Percentiles rank a stretch among this genome's conserved stretches.
Conservation (phyloP, 2,888 invertebrate genomes). For the Drosophila pseudotalamancana region DNA sequence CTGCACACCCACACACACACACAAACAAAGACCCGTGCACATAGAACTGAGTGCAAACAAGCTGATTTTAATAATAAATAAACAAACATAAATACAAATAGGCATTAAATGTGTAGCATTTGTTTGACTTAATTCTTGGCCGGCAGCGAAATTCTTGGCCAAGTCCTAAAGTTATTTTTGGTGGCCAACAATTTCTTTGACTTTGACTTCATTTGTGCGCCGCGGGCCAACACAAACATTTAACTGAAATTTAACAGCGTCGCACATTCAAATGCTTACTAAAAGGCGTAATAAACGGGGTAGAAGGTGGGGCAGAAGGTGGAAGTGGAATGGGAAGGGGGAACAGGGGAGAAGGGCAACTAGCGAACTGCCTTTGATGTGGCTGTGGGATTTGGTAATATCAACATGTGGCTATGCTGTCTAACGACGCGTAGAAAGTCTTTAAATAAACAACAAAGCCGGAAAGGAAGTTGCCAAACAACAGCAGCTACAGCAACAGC, state of each 20-base stretch:
- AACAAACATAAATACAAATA: constrained; percentile 69
- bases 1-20: constrained; percentile 26
- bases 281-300: constrained; percentile 65
- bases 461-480: constrained; percentile 58
- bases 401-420: constrained; percentile 67
- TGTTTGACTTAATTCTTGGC: constrained; percentile 55
- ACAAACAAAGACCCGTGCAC: not conserved
- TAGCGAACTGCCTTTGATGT: constrained; percentile 58
- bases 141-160: constrained; percentile 34
- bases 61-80: constrained; percentile 77
- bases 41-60: constrained; percentile 59
- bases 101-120: constrained; percentile 62
- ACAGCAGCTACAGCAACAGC: constrained; percentile 18
- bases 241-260: constrained; percentile 62
- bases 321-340: not conserved
- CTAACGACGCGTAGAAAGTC: constrained; percentile 69
- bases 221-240: constrained; percentile 52
- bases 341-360: not conserved
- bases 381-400: constrained; percentile 67
- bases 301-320: not conserved
- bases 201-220: constrained; percentile 32
- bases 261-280: constrained; percentile 46
- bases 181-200: constrained; percentile 33
- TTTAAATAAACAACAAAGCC: constrained; percentile 67
- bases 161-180: constrained; percentile 19